Conservation (phyloP, 2,113 vertebrate species). For the Neodon shergylaensis region DNA sequence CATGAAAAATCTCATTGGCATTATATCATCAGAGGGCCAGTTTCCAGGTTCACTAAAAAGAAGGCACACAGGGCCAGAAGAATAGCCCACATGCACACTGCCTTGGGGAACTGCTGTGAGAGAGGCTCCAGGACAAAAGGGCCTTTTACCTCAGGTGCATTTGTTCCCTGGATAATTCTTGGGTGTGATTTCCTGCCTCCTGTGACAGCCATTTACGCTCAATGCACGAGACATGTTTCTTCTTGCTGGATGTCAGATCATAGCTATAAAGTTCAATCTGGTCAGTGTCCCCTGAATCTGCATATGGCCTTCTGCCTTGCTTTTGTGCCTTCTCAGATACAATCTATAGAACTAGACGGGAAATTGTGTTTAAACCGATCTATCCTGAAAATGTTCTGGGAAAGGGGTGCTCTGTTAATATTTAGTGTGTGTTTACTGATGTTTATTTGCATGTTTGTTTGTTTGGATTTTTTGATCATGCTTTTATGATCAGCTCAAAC, state of each 20-base stretch:
- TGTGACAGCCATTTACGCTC: background rate
- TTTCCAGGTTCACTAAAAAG: background rate
- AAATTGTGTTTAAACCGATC: background rate
- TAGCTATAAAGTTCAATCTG: background rate
- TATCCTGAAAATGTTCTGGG: background rate
- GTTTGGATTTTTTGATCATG: background rate
- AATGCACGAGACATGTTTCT: background rate
- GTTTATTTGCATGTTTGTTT: background rate
- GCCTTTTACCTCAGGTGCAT: background rate
- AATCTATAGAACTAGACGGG: background rate
- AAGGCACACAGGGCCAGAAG: background rate
- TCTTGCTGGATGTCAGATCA: background rate
- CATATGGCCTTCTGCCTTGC: background rate
- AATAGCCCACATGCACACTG: background rate
- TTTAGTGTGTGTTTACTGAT: background rate
- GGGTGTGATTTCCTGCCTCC: background rate
- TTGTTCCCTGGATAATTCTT: background rate
- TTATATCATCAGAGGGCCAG: background rate
- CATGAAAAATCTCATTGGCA: conserved; percentile 34
- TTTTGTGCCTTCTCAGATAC: background rate
- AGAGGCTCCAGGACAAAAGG: background rate
- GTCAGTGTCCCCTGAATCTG: background rate
- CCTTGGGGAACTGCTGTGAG: background rate
- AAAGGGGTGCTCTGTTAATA: background rate
- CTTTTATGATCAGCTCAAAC: background rate